Percentiles rank a stretch among this genome's conserved stretches.
phyloP scores from a whole-genome alignment of 2,797 vertebrate genomes.

The Triplophysa yarkandensis region DNA sequence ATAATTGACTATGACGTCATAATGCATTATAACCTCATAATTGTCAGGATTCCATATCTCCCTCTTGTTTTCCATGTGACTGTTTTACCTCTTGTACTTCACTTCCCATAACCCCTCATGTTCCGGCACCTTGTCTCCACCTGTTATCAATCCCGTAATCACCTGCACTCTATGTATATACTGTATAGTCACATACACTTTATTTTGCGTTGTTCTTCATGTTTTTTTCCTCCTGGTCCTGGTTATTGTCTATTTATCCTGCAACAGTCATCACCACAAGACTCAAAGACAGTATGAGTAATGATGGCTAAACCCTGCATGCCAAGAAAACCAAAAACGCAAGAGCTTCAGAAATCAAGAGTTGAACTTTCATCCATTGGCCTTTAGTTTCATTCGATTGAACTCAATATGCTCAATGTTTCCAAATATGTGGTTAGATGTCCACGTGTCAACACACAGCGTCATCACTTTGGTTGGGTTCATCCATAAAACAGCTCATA shows the following conservation, averaged over 20 bases:
- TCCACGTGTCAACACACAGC: slow-evolving; percentile 30
- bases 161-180: no score
- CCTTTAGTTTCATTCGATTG: slow-evolving; percentile 16
- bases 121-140: no score
- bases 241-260: slow-evolving; percentile 15
- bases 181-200: no score
- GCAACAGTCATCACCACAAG: slow-evolving; percentile 5
- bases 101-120: no score
- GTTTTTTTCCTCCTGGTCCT: no score
- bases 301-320: slow-evolving; percentile 13
- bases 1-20: no score
- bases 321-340: slow-evolving; percentile 32
- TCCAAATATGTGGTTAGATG: slow-evolving; percentile 30
- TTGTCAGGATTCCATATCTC: no score
- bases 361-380: not conserved
- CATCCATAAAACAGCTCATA: slow-evolving; percentile 43
- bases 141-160: no score
- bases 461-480: slow-evolving; percentile 15
- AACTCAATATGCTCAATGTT: slow-evolving; percentile 19
- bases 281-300: slow-evolving; percentile 25
- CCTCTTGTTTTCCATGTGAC: no score
- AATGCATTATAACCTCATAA: no score
- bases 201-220: no score
- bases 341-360: slow-evolving; percentile 13
- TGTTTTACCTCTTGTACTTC: no score